Evolutionary conservation across 2,113 vertebrate species (phyloP).

Genomic region (Heterotilapia buettikoferi): DNA sequence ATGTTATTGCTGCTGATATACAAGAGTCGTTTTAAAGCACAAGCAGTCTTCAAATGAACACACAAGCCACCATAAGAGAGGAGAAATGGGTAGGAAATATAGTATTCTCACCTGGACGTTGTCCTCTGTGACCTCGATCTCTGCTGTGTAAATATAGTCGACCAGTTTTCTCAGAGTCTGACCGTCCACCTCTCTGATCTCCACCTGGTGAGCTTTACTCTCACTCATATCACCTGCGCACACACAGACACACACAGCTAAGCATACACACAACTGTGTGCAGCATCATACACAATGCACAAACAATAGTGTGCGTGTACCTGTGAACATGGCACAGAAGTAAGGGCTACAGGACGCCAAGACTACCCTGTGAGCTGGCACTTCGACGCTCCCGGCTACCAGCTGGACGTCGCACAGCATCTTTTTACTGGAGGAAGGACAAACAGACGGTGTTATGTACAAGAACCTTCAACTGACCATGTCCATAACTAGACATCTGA

Average conservation of each 20-base stretch:
- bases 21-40: background rate
- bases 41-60: background rate
- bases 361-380: conserved; percentile 90
- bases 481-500: background rate
- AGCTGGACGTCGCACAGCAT: conserved; percentile 94
- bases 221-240: conserved; percentile 92
- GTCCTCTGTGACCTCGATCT: conserved; percentile 93
- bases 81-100: fast-evolving
- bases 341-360: conserved; percentile 93
- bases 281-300: background rate
- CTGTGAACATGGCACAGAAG: conserved; percentile 98
- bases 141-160: conserved; percentile 93
- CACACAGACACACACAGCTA: background rate
- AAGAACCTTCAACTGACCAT: background rate
- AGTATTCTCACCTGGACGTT: conserved; percentile 84
- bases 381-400: conserved; percentile 84
- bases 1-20: background rate
- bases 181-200: conserved; percentile 91
- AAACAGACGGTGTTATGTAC: background rate
- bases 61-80: background rate
- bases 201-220: conserved; percentile 90
- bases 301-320: conserved; percentile 54
- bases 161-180: conserved; percentile 86
- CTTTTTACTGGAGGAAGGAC: conserved; percentile 76
- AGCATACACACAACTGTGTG: background rate